Evolutionary conservation across 2,888 invertebrate genomes (phyloP).

Genomic region (Enchytraeus crypticus): DNA sequence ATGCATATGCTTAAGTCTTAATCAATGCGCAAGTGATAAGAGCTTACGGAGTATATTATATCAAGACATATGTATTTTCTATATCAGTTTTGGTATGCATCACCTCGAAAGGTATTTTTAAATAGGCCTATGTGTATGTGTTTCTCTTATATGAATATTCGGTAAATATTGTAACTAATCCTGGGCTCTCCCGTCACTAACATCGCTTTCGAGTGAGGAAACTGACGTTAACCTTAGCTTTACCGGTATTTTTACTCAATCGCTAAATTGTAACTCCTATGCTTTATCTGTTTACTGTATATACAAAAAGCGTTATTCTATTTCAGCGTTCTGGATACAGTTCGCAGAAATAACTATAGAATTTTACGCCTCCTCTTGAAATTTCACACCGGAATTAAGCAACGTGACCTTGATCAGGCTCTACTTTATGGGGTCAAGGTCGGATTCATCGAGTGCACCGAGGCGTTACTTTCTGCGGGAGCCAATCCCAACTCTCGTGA

Average conservation of each 20-base stretch:
- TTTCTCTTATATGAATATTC: too few species aligned
- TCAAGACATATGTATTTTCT: too few species aligned
- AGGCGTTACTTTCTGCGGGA: constrained; percentile 18
- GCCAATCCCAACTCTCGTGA: constrained; percentile 18
- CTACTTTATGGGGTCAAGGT: constrained; percentile 23
- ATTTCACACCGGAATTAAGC: constrained; percentile 17
- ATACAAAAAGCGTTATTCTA: background rate
- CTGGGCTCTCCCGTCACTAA: too few species aligned
- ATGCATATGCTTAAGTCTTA: too few species aligned
- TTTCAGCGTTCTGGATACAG: constrained; percentile 18
- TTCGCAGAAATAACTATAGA: constrained; percentile 20
- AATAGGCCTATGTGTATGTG: too few species aligned
- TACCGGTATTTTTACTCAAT: too few species aligned
- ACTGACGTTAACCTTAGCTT: too few species aligned
- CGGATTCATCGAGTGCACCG: constrained; percentile 21
- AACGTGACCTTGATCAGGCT: constrained; percentile 19
- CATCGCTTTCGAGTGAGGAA: too few species aligned
- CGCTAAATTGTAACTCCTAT: background rate
- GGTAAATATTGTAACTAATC: background rate
- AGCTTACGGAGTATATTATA: too few species aligned
- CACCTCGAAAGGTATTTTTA: too few species aligned
- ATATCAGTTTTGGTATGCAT: too few species aligned
- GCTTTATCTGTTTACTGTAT: background rate
- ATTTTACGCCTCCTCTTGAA: constrained; percentile 19
- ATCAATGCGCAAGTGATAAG: too few species aligned